Base-by-base conservation (phyloP, 2,113 vertebrate species). In the Typhlomys cinereus region DNA sequence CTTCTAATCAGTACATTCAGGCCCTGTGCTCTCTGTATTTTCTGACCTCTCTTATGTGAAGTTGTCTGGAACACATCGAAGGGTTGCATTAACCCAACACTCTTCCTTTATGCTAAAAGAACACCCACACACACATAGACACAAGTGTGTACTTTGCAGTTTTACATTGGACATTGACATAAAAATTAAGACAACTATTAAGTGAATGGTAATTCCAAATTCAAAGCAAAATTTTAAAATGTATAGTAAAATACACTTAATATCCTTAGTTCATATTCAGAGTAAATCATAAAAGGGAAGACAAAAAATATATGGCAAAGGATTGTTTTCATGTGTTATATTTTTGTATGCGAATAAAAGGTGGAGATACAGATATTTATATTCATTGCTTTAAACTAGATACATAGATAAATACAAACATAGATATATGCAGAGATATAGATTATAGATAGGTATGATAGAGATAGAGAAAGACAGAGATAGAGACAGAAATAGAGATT, bases 1-100 rank as follows among this genome's bases (percentile, higher is more conserved):
- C 97, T 97, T 97, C 95, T 96, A 96, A 96, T 96, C 93, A 97
- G 94, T 96, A 80, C 90, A 78, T 88, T 94, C 95, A 96, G 92
- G 84, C 83, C 94, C 73, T 83, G 62, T 71, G 84, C 90, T 89
- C 89, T 95, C 97, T 76, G 62, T 79, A 87, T 96, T 96, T 96
- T 94, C 89, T 75, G 44, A 78, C 34, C 14, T 94, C 34, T 91
- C 83, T 88, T 89, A 71, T 73, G 64, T 83, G 75, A 91, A 66
- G 29, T 74, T 88, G 78, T 21, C 75, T 46, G 88, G 87, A 93
- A 85, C 46, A 70, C 92, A 83, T 74, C 71, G 91, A 92, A 64
- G 79, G 79, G 61, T 94, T 94, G 78, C 75, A 57, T 20, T 46
- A 59, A 85, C 39, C 89, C 76, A 76, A 88, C n/a, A 91, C 8